These are phyloP conservation scores for Pachliopta kotzebuea DNA, from an alignment of 2,888 invertebrate species.

Conservation along the genomic window DNA sequence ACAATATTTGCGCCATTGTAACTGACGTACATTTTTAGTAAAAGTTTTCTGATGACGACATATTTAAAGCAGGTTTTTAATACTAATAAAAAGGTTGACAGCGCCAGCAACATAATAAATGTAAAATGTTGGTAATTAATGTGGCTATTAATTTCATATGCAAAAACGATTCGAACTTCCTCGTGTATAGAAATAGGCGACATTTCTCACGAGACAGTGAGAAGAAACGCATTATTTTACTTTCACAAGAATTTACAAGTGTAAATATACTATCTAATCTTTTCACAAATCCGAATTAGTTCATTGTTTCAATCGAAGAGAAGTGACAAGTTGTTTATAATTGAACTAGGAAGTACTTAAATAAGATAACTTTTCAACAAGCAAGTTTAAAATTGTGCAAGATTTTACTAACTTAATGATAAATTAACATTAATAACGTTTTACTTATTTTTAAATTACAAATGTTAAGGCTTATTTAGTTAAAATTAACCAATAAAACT, in stretches of 20 bases:
- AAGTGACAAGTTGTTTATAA: background rate
- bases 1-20: background rate
- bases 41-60: background rate
- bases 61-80: background rate
- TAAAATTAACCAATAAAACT: too few species aligned
- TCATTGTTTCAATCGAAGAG: constrained; percentile 13
- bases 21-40: background rate
- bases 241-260: constrained; percentile 30
- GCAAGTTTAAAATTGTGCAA: too few species aligned
- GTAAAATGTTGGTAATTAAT: background rate
- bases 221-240: constrained; percentile 26
- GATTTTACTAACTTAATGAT: too few species aligned
- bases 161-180: background rate
- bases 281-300: constrained; percentile 10
- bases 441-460: too few species aligned
- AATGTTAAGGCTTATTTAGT: too few species aligned
- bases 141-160: background rate
- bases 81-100: background rate
- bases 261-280: constrained; percentile 22
- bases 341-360: too few species aligned
- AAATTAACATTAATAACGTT: too few species aligned
- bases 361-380: too few species aligned
- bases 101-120: background rate
- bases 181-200: background rate
- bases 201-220: constrained; percentile 27